Evolutionary conservation across 2,888 invertebrate species (phyloP).

Genomic region (Dioctria rufipes): DNA sequence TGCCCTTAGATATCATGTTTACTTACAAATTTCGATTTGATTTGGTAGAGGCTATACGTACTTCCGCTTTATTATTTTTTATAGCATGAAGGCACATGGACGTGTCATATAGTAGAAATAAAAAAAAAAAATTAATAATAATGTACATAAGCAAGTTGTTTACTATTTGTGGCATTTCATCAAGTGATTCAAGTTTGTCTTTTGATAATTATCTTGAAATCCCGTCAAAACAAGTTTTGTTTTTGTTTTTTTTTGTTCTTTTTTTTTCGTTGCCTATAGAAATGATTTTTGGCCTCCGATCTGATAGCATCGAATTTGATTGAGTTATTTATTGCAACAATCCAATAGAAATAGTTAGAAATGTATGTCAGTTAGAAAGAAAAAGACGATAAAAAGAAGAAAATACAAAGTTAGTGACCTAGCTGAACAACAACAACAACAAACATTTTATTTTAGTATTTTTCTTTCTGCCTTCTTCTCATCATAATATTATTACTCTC

Average conservation of each 20-base stretch:
- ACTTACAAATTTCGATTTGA: background rate
- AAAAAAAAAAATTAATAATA: too few relatives aligned
- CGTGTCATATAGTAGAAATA: too few relatives aligned
- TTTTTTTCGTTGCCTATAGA: too few relatives aligned
- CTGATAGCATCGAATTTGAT: slow-evolving; percentile 14
- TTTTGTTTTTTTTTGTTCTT: background rate
- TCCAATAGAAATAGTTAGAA: background rate
- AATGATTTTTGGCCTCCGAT: slow-evolving; percentile 18
- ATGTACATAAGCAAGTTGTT: slow-evolving; percentile 7
- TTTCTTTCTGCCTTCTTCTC: background rate
- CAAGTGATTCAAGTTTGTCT: slow-evolving; percentile 26
- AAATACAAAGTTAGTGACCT: too few relatives aligned
- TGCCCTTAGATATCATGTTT: slow-evolving; percentile 48
- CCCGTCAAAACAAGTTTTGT: slow-evolving; percentile 49
- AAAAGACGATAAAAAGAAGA: too few relatives aligned
- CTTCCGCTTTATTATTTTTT: slow-evolving; percentile 39
- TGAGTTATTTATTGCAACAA: background rate
- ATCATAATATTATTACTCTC: background rate
- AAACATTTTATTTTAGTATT: background rate
- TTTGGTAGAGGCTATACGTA: slow-evolving; percentile 12
- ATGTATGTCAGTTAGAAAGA: slow-evolving; percentile 21
- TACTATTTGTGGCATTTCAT: slow-evolving; percentile 37
- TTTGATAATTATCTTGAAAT: slow-evolving; percentile 31
- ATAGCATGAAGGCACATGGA: background rate
- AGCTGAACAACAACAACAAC: too few relatives aligned